phyloP scores from a whole-genome alignment of 1,140 invertebrate genomes.

The Halictus rubicundus region DNA sequence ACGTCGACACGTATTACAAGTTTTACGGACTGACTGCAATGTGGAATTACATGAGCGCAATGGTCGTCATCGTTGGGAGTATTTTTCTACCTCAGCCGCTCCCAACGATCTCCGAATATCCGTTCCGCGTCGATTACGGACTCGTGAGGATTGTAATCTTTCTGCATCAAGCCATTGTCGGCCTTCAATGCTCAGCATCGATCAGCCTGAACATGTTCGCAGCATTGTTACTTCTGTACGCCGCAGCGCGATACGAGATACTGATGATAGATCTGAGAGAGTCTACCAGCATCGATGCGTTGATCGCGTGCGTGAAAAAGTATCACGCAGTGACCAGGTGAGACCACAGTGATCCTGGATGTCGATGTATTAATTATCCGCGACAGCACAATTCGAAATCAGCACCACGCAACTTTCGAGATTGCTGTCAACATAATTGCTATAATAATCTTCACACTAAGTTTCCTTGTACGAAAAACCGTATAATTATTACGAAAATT shows the following conservation, averaged over 20 bases:
- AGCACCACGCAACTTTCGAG: too few species aligned
- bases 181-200: conserved; percentile 45
- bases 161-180: conserved; percentile 49
- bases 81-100: conserved; percentile 47
- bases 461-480: too few species aligned
- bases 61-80: conserved; percentile 38
- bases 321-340: conserved; percentile 41
- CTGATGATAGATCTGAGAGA: conserved; percentile 21
- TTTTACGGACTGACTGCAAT: conserved; percentile 14
- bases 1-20: conserved; percentile 22
- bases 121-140: conserved; percentile 50
- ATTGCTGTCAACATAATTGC: too few species aligned
- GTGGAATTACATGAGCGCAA: conserved; percentile 47
- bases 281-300: not conserved
- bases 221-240: conserved; percentile 51
- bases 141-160: conserved; percentile 49
- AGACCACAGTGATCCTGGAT: too few species aligned
- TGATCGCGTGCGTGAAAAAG: conserved; percentile 43
- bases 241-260: conserved; percentile 53
- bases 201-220: conserved; percentile 54
- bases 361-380: too few species aligned
- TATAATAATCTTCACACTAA: too few species aligned
- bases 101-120: conserved; percentile 55
- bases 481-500: too few species aligned
- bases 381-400: too few species aligned